phyloP scores from a whole-genome alignment of 1,140 invertebrate species.

The Drosophila ironensis region DNA sequence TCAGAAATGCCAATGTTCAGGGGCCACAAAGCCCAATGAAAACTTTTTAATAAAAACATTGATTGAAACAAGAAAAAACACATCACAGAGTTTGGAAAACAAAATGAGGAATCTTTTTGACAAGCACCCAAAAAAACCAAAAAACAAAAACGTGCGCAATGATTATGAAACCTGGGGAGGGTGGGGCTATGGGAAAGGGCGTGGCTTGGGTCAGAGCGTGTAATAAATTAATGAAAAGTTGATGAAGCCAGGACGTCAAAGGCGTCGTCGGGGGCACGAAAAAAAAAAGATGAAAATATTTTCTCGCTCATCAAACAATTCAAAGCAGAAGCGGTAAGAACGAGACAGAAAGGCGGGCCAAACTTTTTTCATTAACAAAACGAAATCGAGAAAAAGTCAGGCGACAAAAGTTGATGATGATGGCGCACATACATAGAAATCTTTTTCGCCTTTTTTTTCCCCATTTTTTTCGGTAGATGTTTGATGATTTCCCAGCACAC shows the following conservation, averaged over 20 bases:
- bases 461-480: not conserved
- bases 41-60: conserved; percentile 66
- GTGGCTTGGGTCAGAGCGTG: conserved; percentile 34
- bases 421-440: conserved; percentile 35
- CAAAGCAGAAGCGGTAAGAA: conserved; percentile 8
- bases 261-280: conserved; percentile 21
- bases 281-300: conserved; percentile 28
- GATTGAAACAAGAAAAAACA: conserved; percentile 53
- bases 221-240: conserved; percentile 75
- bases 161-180: conserved; percentile 43
- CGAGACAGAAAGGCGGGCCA: not conserved
- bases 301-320: conserved; percentile 44
- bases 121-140: conserved; percentile 12
- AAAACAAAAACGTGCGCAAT: conserved; percentile 34
- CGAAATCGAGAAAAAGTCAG: conserved; percentile 45
- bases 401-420: conserved; percentile 46
- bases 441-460: conserved; percentile 12
- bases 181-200: not conserved
- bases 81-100: conserved; percentile 9
- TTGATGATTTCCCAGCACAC: conserved; percentile 29
- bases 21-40: conserved; percentile 19
- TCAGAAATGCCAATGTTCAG: conserved; percentile 60
- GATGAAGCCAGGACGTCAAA: conserved; percentile 58
- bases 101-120: conserved; percentile 45
- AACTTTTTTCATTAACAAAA: conserved; percentile 73